These are phyloP conservation scores for Synanthedon formicaeformis DNA, from an alignment of 2,888 invertebrate genomes.

Conservation along the genomic window DNA sequence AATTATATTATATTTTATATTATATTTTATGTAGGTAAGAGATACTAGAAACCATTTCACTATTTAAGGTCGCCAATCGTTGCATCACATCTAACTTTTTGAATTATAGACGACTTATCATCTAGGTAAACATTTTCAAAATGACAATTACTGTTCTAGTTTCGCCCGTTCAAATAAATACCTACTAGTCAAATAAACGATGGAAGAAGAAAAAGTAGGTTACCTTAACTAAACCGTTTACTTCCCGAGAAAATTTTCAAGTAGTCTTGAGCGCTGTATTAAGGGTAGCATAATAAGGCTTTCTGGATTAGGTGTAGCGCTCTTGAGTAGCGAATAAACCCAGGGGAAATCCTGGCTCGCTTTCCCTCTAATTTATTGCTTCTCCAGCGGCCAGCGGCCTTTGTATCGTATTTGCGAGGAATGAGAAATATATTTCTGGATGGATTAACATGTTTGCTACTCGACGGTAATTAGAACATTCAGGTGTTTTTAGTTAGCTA, in stretches of 20 bases:
- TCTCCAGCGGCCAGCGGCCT: conserved; percentile 63
- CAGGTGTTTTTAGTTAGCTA: conserved; percentile 24
- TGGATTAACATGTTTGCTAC: conserved; percentile 61
- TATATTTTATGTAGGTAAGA: no score
- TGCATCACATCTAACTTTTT: no score
- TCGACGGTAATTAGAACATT: conserved; percentile 44
- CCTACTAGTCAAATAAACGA: no score
- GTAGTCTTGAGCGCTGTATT: conserved; percentile 67
- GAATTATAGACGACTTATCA: no score
- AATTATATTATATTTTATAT: no score
- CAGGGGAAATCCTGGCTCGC: conserved; percentile 68
- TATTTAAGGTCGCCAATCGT: no score
- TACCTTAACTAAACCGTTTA: conserved; percentile 8
- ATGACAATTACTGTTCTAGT: no score
- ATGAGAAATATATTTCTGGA: conserved; percentile 63
- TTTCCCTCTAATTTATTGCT: conserved; percentile 67
- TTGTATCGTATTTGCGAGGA: conserved; percentile 63
- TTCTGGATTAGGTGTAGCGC: conserved; percentile 68
- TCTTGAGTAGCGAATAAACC: conserved; percentile 69
- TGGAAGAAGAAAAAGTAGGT: conserved; percentile 8
- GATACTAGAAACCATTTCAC: no score
- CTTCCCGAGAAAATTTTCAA: conserved; percentile 61
- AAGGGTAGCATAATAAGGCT: conserved; percentile 70
- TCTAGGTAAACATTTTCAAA: no score
- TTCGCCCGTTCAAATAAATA: no score